phyloP scores from a whole-genome alignment of 2,113 vertebrate genomes.

The Axis porcinus region DNA sequence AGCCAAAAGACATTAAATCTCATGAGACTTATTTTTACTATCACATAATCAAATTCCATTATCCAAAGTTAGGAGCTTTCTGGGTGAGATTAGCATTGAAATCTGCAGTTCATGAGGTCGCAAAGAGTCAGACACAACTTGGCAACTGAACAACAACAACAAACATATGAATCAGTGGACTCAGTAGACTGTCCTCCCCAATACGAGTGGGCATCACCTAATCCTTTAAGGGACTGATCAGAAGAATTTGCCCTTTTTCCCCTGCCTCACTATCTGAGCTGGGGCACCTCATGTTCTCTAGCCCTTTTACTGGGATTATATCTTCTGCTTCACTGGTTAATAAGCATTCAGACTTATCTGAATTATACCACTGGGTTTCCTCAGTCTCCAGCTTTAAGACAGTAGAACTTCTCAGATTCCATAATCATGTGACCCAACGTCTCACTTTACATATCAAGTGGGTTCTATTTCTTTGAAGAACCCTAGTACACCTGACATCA shows the following conservation, averaged over 20 bases:
- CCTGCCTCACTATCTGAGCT: background rate
- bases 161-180: background rate
- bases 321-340: background rate
- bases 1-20: background rate
- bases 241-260: background rate
- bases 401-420: background rate
- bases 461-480: background rate
- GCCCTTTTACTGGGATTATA: background rate
- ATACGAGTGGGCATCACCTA: background rate
- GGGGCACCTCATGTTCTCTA: background rate
- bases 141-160: background rate
- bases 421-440: background rate
- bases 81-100: background rate
- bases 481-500: background rate
- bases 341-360: background rate
- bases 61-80: background rate
- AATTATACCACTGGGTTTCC: background rate
- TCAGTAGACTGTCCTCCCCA: background rate
- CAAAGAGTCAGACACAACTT: background rate
- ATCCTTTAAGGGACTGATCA: background rate
- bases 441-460: background rate
- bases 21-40: background rate
- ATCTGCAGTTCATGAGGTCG: background rate
- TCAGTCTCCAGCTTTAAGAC: background rate
- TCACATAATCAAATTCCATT: background rate